Percentiles rank a stretch among this genome's conserved stretches.
Evolutionary conservation across 1,140 invertebrate species (phyloP).

Genomic region (Rhizoglyphus robini): DNA sequence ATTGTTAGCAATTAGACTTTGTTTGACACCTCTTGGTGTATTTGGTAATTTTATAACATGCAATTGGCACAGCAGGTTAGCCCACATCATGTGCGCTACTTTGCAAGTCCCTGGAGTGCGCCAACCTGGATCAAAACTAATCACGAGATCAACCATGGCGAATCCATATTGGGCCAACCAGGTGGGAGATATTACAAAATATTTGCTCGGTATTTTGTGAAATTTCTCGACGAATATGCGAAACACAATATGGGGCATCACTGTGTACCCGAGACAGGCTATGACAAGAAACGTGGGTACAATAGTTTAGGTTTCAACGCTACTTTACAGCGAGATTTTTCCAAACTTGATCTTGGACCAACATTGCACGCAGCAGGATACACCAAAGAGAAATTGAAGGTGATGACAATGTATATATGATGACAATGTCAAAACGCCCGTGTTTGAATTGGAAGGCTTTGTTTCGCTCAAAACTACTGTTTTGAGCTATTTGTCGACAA

Average conservation of each 20-base stretch:
- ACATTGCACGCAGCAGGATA: constrained; percentile 25
- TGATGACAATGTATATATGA: constrained; percentile 29
- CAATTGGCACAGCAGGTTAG: constrained; percentile 37
- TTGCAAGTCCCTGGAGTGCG: constrained; percentile 59
- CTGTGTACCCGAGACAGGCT: constrained; percentile 37
- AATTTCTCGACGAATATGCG: constrained; percentile 28
- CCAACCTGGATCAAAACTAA: constrained; percentile 40
- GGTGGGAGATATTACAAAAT: constrained; percentile 36
- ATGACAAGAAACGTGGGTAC: constrained; percentile 32
- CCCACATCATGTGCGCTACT: constrained; percentile 38
- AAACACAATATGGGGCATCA: constrained; percentile 36
- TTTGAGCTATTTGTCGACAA: constrained; percentile 29
- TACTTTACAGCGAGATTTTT: constrained; percentile 32
- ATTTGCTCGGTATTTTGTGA: constrained; percentile 35
- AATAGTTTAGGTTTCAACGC: constrained; percentile 38
- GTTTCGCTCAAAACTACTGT: constrained; percentile 29
- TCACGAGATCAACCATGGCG: constrained; percentile 34
- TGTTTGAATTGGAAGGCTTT: no score
- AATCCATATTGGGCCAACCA: constrained; percentile 33
- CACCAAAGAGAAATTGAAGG: constrained; percentile 22
- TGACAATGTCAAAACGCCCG: constrained; percentile 29
- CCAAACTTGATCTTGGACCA: constrained; percentile 31
- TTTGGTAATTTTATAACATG: no score
- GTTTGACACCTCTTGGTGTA: no score
- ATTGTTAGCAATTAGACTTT: no score